Conservation (phyloP, 2,888 invertebrate species). For the Crocallis elinguaria region DNA sequence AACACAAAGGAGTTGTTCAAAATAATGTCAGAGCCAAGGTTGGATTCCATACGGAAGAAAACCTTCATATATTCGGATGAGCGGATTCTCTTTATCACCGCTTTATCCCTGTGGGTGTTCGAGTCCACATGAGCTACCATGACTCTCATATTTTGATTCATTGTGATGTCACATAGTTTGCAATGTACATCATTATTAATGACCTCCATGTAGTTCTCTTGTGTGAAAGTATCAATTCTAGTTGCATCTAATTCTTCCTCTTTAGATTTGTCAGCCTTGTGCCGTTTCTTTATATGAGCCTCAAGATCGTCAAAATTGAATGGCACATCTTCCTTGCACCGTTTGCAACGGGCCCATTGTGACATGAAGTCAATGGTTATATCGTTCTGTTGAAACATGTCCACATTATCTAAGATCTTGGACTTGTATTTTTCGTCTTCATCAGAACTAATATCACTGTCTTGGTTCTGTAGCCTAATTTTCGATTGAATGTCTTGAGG, state of each 20-base stretch:
- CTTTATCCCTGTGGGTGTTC: conserved; percentile 1
- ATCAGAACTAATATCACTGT: not conserved
- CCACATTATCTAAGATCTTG: conserved; percentile 21
- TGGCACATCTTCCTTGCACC: not conserved
- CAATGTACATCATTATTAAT: not conserved
- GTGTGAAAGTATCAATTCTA: not conserved
- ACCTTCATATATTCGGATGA: not conserved
- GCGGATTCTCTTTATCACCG: not conserved
- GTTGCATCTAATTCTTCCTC: not conserved
- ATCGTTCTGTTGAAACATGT: conserved; percentile 45
- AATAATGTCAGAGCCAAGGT: conserved; percentile 9
- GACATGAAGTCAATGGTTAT: conserved; percentile 47
- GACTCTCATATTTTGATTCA: not conserved
- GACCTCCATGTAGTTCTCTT: conserved; percentile 2
- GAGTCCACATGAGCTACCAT: not conserved
- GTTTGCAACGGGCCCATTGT: conserved; percentile 31
- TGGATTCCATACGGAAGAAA: not conserved
- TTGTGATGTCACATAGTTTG: not conserved
- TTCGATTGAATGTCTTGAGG: not conserved
- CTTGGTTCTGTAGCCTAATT: not conserved
- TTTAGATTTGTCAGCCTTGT: not conserved
- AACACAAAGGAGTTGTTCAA: conserved; percentile 22
- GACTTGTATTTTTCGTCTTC: not conserved
- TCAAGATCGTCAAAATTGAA: not conserved
- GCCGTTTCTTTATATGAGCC: not conserved